phyloP scores from a whole-genome alignment of 2,797 vertebrate genomes.

The Gadopsis marmoratus region DNA sequence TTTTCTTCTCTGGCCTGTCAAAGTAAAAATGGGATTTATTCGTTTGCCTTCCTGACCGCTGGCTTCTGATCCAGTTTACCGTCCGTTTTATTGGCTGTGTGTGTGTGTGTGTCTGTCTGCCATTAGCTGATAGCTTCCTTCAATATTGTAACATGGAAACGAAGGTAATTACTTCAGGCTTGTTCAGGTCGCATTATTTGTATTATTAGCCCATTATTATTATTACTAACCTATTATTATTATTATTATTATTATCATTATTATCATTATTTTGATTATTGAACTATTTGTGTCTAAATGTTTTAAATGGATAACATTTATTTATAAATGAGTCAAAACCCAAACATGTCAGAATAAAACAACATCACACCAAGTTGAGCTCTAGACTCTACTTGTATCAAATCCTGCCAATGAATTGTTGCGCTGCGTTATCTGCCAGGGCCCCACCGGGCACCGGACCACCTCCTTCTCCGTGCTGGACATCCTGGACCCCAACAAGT shows the following conservation, averaged over 20 bases:
- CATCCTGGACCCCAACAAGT: constrained; percentile 99
- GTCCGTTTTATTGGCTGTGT: constrained; percentile 19
- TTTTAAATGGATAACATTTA: not conserved
- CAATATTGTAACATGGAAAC: not conserved
- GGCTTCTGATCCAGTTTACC: not conserved
- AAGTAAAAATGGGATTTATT: constrained; percentile 3
- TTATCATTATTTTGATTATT: not conserved
- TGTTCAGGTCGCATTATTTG: not conserved
- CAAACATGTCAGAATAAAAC: too few species aligned
- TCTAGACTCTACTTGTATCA: not conserved
- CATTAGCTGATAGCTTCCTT: not conserved
- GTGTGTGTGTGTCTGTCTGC: constrained; percentile 1
- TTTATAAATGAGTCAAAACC: too few species aligned
- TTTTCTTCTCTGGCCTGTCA: not conserved
- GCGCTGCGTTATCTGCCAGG: constrained; percentile 48
- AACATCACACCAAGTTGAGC: too few species aligned
- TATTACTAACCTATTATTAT: not conserved
- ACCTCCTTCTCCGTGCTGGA: constrained; percentile 98
- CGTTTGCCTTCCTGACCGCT: constrained; percentile 15
- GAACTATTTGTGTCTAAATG: not conserved
- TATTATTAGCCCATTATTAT: not conserved
- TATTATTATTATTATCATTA: not conserved
- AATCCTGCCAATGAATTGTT: constrained; percentile 2
- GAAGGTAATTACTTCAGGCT: too few species aligned
- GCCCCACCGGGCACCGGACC: constrained; percentile 89